Base-by-base conservation (phyloP, 2,888 invertebrate genomes). In the Embidobia sp. region DNA sequence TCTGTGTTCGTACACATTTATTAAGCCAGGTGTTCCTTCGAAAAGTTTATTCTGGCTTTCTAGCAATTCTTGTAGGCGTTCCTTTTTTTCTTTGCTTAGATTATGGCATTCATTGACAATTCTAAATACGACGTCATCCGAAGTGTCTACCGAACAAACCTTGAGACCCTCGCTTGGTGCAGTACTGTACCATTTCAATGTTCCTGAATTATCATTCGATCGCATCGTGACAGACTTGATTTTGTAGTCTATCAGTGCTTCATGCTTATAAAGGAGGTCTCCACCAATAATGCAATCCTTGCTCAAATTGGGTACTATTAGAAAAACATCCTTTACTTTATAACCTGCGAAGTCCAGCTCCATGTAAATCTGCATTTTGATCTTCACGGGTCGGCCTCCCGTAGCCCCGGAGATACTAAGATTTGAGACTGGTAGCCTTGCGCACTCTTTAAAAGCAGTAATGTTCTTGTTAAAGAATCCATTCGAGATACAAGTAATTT, bases 401-500 rank as follows among this genome's bases (percentile, higher is more conserved):
- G n/a, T n/a, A n/a, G n/a, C n/a, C n/a, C n/a, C n/a, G n/a, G n/a
- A n/a, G n/a, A n/a, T n/a, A n/a, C n/a, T n/a, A n/a, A n/a, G n/a
- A n/a, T n/a, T n/a, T n/a, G n/a, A n/a, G n/a, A n/a, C n/a, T n/a
- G n/a, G n/a, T n/a, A n/a, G n/a, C n/a, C n/a, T n/a, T n/a, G n/a
- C n/a, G n/a, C n/a, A n/a, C n/a, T n/a, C n/a, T n/a, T n/a, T n/a
- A n/a, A n/a, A n/a, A n/a, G n/a, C n/a, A n/a, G n/a, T n/a, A n/a
- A n/a, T n/a, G n/a, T n/a, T n/a, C n/a, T 35, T 19, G 1, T 40
- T 5, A 22, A 16, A 37, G 13, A 37, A 40, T 3, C n/a, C 15
- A 6, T 37, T 16, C 1, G 40, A 40, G 0, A 57, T 27, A 18
- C 55, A 57, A 1, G 55, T 16, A 0, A 57, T 18, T 29, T 40